A percentile compares a stretch with the other conserved stretches of the same genome.
These are phyloP conservation scores for Botia almorhae DNA, from an alignment of 2,797 vertebrate species.

Conservation along the genomic window DNA sequence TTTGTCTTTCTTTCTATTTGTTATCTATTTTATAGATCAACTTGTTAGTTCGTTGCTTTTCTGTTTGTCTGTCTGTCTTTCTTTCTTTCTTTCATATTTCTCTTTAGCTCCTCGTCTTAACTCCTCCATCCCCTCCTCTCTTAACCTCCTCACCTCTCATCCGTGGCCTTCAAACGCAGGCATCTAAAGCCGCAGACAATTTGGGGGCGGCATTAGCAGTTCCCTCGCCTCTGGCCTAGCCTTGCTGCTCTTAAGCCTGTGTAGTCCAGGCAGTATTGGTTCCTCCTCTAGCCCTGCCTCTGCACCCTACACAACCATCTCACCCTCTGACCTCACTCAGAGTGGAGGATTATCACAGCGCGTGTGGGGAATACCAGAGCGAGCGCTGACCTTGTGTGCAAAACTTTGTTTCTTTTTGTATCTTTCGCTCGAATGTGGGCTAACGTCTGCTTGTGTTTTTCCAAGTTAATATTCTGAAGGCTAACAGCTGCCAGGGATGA, in stretches of 20 bases:
- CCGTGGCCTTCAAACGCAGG: slow-evolving; percentile 62
- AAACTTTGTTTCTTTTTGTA: slow-evolving; percentile 35
- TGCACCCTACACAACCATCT: slow-evolving; percentile 41
- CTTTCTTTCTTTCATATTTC: neutral
- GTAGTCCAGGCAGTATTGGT: slow-evolving; percentile 42
- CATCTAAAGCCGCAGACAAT: slow-evolving; percentile 73
- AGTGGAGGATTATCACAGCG: slow-evolving; percentile 51
- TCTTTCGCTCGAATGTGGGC: neutral
- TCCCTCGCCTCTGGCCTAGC: slow-evolving; percentile 65
- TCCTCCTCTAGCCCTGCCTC: slow-evolving; percentile 30
- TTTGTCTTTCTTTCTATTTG: neutral
- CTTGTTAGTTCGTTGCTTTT: neutral
- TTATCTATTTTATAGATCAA: neutral
- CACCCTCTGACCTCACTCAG: slow-evolving; percentile 64
- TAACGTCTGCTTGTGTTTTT: slow-evolving; percentile 18
- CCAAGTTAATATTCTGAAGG: slow-evolving; percentile 49
- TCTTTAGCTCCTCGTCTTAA: slow-evolving; percentile 27
- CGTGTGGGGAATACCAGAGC: slow-evolving; percentile 51
- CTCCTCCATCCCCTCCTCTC: slow-evolving; percentile 42
- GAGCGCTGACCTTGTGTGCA: slow-evolving; percentile 25
- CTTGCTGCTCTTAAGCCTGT: slow-evolving; percentile 40
- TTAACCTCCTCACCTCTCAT: slow-evolving; percentile 64
- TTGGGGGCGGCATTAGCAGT: slow-evolving; percentile 72
- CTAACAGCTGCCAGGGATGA: slow-evolving; percentile 33
- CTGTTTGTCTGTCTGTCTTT: neutral